Conservation (phyloP, 1,140 invertebrate genomes). For the Telenomus remus region DNA sequence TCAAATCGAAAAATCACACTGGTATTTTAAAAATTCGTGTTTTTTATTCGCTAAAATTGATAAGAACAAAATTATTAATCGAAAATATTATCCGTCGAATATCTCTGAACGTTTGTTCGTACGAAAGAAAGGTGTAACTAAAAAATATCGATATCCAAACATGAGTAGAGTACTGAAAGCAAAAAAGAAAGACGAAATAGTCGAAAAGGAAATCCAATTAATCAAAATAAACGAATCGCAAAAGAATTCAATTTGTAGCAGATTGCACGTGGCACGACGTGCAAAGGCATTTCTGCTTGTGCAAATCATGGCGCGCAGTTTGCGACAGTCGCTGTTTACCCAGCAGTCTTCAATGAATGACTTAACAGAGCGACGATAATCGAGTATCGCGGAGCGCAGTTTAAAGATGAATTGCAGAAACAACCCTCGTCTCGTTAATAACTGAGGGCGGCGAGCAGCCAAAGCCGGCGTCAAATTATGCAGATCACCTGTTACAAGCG, state of each 20-base stretch:
- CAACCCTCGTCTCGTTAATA: constrained; percentile 70
- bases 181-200: too few relatives aligned
- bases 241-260: constrained; percentile 48
- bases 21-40: too few relatives aligned
- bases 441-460: constrained; percentile 54
- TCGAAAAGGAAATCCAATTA: constrained; percentile 11
- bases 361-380: constrained; percentile 72
- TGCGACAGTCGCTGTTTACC: constrained; percentile 57
- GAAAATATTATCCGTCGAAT: too few relatives aligned
- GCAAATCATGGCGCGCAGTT: constrained; percentile 71
- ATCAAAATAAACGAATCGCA: constrained; percentile 35
- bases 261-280: too few relatives aligned
- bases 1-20: too few relatives aligned
- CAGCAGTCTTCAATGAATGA: constrained; percentile 65
- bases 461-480: constrained; percentile 66
- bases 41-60: too few relatives aligned
- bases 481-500: constrained; percentile 64
- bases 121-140: too few relatives aligned
- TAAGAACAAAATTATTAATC: too few relatives aligned
- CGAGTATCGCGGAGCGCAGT: constrained; percentile 63
- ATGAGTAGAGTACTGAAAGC: too few relatives aligned
- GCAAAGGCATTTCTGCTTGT: constrained; percentile 60
- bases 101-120: too few relatives aligned
- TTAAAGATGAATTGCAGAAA: constrained; percentile 74
- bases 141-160: too few relatives aligned